Conservation (phyloP, 2,113 vertebrate species). For the Aspiorhynchus laticeps region DNA sequence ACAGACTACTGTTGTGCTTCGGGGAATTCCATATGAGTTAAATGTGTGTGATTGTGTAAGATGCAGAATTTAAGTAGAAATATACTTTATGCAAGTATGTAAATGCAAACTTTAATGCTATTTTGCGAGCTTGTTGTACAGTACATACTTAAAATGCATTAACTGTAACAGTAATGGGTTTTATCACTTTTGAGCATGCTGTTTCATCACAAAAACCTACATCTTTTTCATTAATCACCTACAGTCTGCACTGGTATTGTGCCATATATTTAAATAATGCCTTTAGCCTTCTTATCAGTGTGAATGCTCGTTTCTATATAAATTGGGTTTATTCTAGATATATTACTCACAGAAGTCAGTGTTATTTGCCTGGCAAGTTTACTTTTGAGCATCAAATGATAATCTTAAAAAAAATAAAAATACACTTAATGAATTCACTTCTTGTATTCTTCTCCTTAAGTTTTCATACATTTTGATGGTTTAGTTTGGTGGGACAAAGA, state of each 20-base stretch:
- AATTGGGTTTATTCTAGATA: neutral
- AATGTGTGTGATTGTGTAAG: neutral
- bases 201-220: neutral
- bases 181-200: neutral
- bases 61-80: neutral
- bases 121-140: neutral
- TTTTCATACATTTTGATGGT: neutral
- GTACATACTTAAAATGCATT: neutral
- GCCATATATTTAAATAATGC: neutral
- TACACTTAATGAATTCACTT: too few relatives aligned
- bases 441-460: neutral
- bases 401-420: neutral
- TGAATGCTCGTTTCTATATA: neutral
- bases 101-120: neutral
- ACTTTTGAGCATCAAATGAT: neutral
- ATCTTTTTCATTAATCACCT: neutral
- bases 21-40: conserved; percentile 38
- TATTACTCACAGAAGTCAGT: neutral
- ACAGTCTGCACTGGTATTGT: neutral
- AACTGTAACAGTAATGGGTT: neutral
- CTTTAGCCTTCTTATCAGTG: neutral
- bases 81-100: neutral
- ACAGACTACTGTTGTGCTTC: neutral
- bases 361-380: neutral
- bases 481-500: neutral